These are phyloP conservation scores for Drosophila ambigua DNA, from an alignment of 1,140 invertebrate genomes.

Conservation along the genomic window DNA sequence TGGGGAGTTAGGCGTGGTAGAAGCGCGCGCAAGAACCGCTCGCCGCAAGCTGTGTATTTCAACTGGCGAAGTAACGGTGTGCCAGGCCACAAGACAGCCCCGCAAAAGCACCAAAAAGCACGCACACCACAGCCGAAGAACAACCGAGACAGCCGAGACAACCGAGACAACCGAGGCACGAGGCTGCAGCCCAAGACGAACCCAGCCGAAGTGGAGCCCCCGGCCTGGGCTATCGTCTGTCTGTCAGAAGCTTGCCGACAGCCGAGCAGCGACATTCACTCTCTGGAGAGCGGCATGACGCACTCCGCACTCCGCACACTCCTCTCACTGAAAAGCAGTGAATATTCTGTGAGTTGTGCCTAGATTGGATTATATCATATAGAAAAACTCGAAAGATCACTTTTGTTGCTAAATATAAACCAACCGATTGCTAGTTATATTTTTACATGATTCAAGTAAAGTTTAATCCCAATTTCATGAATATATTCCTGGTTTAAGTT, in stretches of 20 bases:
- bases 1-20: slow-evolving; percentile 31
- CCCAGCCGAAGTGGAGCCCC: no score
- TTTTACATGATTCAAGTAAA: no score
- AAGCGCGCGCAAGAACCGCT: slow-evolving; percentile 79
- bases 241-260: slow-evolving; percentile 28
- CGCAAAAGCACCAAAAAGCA: slow-evolving; percentile 36
- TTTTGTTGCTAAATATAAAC: no score
- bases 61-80: slow-evolving; percentile 79
- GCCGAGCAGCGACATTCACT: slow-evolving; percentile 13
- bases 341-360: neutral
- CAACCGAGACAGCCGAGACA: neutral
- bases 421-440: no score
- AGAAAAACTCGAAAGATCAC: no score
- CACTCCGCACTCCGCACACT: no score
- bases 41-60: slow-evolving; percentile 79
- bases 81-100: slow-evolving; percentile 68
- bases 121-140: slow-evolving; percentile 13
- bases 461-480: no score
- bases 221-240: no score
- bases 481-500: no score
- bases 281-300: neutral
- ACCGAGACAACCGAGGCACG: neutral
- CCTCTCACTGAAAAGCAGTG: neutral
- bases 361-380: no score
- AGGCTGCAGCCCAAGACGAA: slow-evolving; percentile 5